A percentile compares a stretch with the other conserved stretches of the same genome.
Conservation (phyloP, 2,797 vertebrate species). For the Champsocephalus esox region DNA sequence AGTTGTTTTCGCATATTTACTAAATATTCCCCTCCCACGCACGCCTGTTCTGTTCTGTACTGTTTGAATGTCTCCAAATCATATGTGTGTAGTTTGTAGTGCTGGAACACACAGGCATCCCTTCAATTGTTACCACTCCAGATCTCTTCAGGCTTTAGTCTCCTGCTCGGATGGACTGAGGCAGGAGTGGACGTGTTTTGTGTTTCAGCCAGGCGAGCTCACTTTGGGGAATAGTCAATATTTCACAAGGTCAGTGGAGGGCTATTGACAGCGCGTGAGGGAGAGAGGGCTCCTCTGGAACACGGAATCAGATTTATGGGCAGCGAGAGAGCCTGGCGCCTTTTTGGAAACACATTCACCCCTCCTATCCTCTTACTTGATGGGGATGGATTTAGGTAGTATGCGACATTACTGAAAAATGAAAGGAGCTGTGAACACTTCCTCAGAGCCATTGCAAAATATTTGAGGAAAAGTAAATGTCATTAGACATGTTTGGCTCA, state of each 20-base stretch:
- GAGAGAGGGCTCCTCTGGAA: constrained; percentile 40
- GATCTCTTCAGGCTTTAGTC: constrained; percentile 44
- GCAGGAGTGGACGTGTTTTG: constrained; percentile 60
- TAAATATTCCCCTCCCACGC: background rate
- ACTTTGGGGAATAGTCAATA: constrained; percentile 74
- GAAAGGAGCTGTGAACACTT: constrained; percentile 24
- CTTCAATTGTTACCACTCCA: constrained; percentile 34
- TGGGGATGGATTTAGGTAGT: constrained; percentile 12
- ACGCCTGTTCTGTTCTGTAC: background rate
- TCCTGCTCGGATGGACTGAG: constrained; percentile 52
- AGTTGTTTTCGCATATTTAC: constrained; percentile 40
- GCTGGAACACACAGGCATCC: constrained; percentile 32
- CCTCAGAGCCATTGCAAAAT: background rate
- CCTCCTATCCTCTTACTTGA: background rate
- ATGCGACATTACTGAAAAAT: constrained; percentile 10
- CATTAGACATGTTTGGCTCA: background rate
- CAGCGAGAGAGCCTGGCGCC: constrained; percentile 26
- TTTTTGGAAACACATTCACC: constrained; percentile 9
- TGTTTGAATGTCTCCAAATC: constrained; percentile 27
- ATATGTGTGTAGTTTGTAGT: constrained; percentile 6
- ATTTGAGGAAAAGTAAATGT: background rate
- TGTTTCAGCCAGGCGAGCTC: constrained; percentile 57
- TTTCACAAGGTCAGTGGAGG: constrained; percentile 79
- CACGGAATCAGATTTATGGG: constrained; percentile 51
- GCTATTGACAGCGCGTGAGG: constrained; percentile 66